A percentile compares a stretch with the other conserved stretches of the same genome.
Conservation (phyloP, 2,888 invertebrate species). For the Drosophila pseudotakahashii region DNA sequence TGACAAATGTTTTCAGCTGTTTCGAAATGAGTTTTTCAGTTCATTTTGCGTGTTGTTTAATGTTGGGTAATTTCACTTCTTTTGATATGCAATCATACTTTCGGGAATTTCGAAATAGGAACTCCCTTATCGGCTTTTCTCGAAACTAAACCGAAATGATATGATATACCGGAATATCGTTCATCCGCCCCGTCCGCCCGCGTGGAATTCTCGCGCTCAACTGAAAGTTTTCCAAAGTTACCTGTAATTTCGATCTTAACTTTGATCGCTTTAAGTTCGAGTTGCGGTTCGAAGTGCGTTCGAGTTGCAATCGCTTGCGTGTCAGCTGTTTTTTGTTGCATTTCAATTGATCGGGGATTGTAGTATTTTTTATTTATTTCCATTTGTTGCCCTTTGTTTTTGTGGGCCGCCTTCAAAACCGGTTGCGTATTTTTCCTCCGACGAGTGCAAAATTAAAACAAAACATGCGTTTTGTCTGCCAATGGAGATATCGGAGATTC, state of each 20-base stretch:
- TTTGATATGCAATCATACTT: conserved; percentile 25
- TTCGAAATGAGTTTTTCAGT: conserved; percentile 44
- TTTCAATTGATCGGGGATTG: conserved; percentile 45
- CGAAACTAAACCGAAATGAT: conserved; percentile 1
- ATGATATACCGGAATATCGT: not conserved
- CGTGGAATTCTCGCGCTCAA: conserved; percentile 54
- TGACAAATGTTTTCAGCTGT: conserved; percentile 60
- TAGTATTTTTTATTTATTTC: conserved; percentile 11
- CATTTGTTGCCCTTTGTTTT: conserved; percentile 46
- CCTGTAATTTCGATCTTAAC: conserved; percentile 20
- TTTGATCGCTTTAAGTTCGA: conserved; percentile 22
- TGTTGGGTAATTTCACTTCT: conserved; percentile 12
- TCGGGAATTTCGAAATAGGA: conserved; percentile 1
- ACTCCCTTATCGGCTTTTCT: too few relatives aligned
- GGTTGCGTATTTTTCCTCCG: conserved; percentile 56
- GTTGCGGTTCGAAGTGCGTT: conserved; percentile 26
- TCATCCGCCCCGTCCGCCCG: conserved; percentile 20
- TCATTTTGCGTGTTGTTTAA: conserved; percentile 15
- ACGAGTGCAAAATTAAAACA: conserved; percentile 68
- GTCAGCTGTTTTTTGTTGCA: conserved; percentile 70
- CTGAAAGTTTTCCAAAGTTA: conserved; percentile 48
- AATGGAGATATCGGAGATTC: conserved; percentile 49
- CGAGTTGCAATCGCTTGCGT: conserved; percentile 50
- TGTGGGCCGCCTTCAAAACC: conserved; percentile 50
- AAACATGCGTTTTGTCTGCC: conserved; percentile 75